Evolutionary conservation across 37 sponge, comb jelly and placozoan species (phyloP).

Genomic region (Theonella swinhoei): DNA sequence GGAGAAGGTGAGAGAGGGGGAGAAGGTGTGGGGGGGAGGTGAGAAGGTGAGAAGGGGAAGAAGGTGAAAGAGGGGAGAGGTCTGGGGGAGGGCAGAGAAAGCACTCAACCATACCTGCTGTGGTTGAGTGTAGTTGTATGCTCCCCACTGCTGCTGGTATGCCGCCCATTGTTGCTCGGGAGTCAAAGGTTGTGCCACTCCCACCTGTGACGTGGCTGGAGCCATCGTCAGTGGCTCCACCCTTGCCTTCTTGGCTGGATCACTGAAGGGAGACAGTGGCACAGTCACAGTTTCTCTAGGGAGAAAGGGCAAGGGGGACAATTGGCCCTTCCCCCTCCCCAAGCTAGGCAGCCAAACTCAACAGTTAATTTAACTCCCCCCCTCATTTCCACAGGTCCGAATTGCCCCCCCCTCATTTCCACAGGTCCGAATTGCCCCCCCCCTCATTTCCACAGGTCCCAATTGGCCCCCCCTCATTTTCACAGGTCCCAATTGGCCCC

Average conservation of each 20-base stretch:
- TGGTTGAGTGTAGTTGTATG: slow-evolving; percentile 13
- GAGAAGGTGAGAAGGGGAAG: not conserved
- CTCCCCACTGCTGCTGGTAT: slow-evolving; percentile 49
- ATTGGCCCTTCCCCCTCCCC: too few relatives aligned
- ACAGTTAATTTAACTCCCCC: too few relatives aligned
- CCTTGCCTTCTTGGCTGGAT: slow-evolving; percentile 8
- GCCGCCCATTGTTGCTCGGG: slow-evolving; percentile 39
- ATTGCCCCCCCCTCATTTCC: too few relatives aligned
- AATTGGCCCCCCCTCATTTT: too few relatives aligned
- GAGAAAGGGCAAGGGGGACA: not conserved
- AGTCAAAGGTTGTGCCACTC: slow-evolving; percentile 9
- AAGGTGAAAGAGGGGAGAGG: not conserved
- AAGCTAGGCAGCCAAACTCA: too few relatives aligned
- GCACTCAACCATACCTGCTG: slow-evolving; percentile 27
- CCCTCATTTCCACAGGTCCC: too few relatives aligned
- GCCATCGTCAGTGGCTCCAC: not conserved
- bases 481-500: too few relatives aligned
- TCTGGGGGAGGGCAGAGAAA: not conserved
- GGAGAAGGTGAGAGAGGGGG: not conserved
- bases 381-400: too few relatives aligned
- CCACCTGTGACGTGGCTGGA: not conserved
- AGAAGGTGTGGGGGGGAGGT: not conserved
- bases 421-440: too few relatives aligned
- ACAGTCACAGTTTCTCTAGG: not conserved
- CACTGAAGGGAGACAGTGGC: not conserved